phyloP scores from a whole-genome alignment of 2,888 invertebrate species.

The Laothoe populi region DNA sequence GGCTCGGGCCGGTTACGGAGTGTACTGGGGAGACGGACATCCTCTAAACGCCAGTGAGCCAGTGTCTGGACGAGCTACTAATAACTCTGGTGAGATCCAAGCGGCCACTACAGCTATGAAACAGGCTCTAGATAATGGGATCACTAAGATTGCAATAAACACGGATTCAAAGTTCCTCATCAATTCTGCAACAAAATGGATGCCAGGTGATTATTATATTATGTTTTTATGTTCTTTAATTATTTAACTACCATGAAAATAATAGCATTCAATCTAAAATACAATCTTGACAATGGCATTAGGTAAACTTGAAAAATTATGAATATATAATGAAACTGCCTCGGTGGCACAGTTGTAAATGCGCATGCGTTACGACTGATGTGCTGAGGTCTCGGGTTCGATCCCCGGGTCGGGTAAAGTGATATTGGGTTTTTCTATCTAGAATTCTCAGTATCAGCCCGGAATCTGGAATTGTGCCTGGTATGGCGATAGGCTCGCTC shows the following conservation, averaged over 20 bases:
- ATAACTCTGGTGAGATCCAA: slow-evolving; percentile 98
- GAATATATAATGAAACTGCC: too few relatives aligned
- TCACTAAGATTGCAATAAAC: slow-evolving; percentile 89
- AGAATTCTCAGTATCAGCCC: too few relatives aligned
- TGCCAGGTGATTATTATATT: slow-evolving; percentile 78
- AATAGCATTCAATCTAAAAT: too few relatives aligned
- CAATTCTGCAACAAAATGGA: slow-evolving; percentile 94
- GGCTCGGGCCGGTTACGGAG: slow-evolving; percentile 95
- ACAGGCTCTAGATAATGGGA: slow-evolving; percentile 87
- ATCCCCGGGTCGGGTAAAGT: too few relatives aligned
- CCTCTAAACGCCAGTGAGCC: slow-evolving; percentile 91
- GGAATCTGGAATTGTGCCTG: too few relatives aligned
- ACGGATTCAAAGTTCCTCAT: slow-evolving; percentile 97
- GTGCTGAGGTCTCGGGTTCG: too few relatives aligned
- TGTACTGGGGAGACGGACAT: slow-evolving; percentile 94
- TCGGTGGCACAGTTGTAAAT: too few relatives aligned
- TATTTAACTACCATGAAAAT: too few relatives aligned
- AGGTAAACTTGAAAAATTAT: too few relatives aligned
- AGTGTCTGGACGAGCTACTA: slow-evolving; percentile 93
- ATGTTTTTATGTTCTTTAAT: neutral
- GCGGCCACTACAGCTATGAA: slow-evolving; percentile 92
- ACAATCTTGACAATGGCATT: neutral
- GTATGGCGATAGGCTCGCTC: too few relatives aligned
- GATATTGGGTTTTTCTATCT: too few relatives aligned
- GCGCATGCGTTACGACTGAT: too few relatives aligned